Base-by-base conservation (phyloP, 2,888 invertebrate species). In the Vesta saturnalis region DNA sequence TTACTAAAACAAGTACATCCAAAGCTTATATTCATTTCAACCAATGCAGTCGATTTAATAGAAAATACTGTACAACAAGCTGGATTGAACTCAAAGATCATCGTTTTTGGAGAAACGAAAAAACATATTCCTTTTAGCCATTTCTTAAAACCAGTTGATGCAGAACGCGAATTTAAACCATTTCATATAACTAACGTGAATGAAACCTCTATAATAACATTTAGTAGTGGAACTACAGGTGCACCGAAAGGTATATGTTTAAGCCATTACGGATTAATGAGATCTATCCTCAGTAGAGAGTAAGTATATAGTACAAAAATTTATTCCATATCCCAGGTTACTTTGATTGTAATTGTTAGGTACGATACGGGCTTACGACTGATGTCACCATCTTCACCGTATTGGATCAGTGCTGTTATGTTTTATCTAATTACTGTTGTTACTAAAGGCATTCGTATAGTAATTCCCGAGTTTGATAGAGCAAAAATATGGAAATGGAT, bases 391-490 rank as follows among this genome's bases (percentile, higher is more conserved):
- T 62, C 81, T 1, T 75, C 81, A 4, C 65, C 81, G 5, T 82
- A 82, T 62, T 82, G 82, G 82, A 78, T 82, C 39, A 79, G 81
- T 8, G 70, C 77, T 5, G 71, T 76, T n/a, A 4, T 78, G 14
- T 68, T 74, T 14, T 64, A 10, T 57, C 67, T 22, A 71, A 77
- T 16, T 54, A 75, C 4, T 21, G 61, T n/a, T 43, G 10, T 43
- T 81, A 81, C 12, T 14, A 14, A 14, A 2, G 64, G 64, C 12
- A 68, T 79, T 15, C 76, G 78, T 70, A 65, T 82, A 1, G 47
- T 81, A n/a, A 74, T 73, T 52, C 61, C 47, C 21, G 61, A 47
- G 8, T 80, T 77, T 64, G 73, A 79, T 49, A 73, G 79, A 16
- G 16, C 57, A 15, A 55, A 76, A 23, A 30, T 76, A 3, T 82